phyloP scores from a whole-genome alignment of 2,113 vertebrate genomes.

The Addax nasomaculatus region DNA sequence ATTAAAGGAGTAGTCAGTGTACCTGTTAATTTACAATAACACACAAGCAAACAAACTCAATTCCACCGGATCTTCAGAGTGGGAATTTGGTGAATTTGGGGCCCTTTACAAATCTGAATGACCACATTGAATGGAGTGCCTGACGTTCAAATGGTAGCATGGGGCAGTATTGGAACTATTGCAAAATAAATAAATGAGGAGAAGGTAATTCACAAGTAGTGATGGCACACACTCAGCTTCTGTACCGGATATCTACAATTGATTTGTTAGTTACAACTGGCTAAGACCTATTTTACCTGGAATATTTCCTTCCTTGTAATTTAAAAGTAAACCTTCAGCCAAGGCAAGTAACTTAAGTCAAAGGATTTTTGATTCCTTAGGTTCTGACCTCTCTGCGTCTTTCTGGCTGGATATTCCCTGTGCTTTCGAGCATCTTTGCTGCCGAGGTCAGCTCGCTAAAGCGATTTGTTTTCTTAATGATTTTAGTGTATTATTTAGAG shows the following conservation, averaged over 20 bases:
- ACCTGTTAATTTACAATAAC: background rate
- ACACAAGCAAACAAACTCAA: background rate
- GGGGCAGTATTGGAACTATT: background rate
- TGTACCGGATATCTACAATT: background rate
- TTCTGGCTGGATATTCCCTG: background rate
- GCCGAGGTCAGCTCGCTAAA: background rate
- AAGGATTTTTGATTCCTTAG: background rate
- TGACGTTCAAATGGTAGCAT: background rate
- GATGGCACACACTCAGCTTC: background rate
- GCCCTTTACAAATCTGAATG: background rate
- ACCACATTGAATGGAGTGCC: background rate
- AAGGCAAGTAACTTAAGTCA: constrained; percentile 33
- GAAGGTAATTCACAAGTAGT: background rate
- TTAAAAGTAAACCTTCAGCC: constrained; percentile 63
- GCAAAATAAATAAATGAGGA: background rate
- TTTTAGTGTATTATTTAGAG: constrained; percentile 42
- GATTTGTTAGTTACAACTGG: constrained; percentile 34
- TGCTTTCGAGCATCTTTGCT: background rate
- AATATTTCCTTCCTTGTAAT: constrained; percentile 43
- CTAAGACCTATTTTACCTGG: constrained; percentile 45
- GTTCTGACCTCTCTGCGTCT: background rate
- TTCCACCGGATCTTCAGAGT: background rate
- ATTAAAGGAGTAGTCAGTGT: background rate
- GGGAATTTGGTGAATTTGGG: background rate
- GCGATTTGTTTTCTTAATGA: constrained; percentile 16